Base-by-base conservation (phyloP, 2,797 vertebrate species). In the Sebastes oblongus region DNA sequence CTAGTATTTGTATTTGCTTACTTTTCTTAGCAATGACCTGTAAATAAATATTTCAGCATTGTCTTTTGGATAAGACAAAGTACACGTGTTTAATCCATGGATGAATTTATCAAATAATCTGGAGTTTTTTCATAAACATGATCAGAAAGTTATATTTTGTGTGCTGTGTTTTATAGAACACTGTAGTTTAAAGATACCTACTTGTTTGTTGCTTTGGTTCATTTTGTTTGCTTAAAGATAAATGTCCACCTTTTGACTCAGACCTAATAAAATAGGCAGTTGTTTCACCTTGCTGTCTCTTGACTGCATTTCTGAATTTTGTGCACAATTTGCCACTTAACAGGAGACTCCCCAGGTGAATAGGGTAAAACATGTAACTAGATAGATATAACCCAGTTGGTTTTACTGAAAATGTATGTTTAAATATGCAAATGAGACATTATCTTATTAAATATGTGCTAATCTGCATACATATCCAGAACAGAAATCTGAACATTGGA, bases 141-240 rank as follows among this genome's bases (percentile, higher is more conserved):
- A 93, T 88, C 84, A 89, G 90, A 93, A 94, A 91, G 86, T 88
- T 95, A 82, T 95, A 95, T 95, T 96, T 96, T 96, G 91, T 95
- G 94, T 96, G 95, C 86, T 93, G 91, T 94, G 92, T 95, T 96
- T 95, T 95, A 90, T 96, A 95, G 93, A 84, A 93, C 78, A 86
- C 77, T 91, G 90, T 93, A 92, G 90, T 92, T 89, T 86, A 85
- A 88, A 84, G 79, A 91, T 86, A 85, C 70, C 72, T 76, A 80
- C 75, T 74, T 78, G 81, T 86, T 92, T 91, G 81, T 90, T 88
- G 80, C 86, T 89, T 93, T 93, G 82, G 79, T 87, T 94, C 52
- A 68, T 87, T 91, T 89, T 88, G 75, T 88, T 93, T 90, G 88
- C 85, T 86, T 85, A 60, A 80, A 82, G 81, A 90, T 93, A 93